Evolutionary conservation across 2,888 invertebrate species (phyloP), one percentile per base, ranked within the genome.

Genomic region (Acanthoscelides obtectus): DNA sequence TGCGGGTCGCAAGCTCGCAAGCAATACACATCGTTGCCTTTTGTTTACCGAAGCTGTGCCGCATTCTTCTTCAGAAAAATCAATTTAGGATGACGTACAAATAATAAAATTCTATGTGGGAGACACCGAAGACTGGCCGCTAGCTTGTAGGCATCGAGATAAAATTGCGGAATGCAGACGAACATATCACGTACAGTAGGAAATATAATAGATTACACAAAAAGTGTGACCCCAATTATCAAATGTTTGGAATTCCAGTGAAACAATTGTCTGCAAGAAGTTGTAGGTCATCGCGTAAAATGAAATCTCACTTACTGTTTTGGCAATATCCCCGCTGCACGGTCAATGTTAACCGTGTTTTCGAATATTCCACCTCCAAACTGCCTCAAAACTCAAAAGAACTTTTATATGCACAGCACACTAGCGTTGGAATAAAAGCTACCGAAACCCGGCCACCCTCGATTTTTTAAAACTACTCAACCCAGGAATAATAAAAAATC

Each of bases 221-320:
- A 82, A 80, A 79, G 74, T 70, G 79, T 83, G 83, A 83, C 83
- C 83, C 82, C 83, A 82, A 83, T 83, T 80, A 80, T 78, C 78
- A 79, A 82, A 84, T 84, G 81, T 81, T 83, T 84, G 73, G 76
- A 84, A 84, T 84, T 83, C 84, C 82, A 79, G 79, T 75, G 73
- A 79, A 80, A n/a, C 81, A 81, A 81, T 81, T 80, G 80, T 80
- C 79, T 77, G 78, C 77, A 25, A 45, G 17, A 45, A 6, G 45
- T 45, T 3, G 45, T 45, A 45, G 45, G 45, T 45, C 45, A 45
- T 45, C 17, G 45, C 17, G 5, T 4, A 12, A 45, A 45, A 45
- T 45, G 45, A 45, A 45, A 45, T 25, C 8, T 45, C 45, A 12
- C 45, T 45, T 45, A 45, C 45, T 45, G 17, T 3, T 45, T 3